A percentile compares a stretch with the other conserved stretches of the same genome.
phyloP scores from a whole-genome alignment of 2,113 vertebrate genomes.

The Austrofundulus limnaeus region DNA sequence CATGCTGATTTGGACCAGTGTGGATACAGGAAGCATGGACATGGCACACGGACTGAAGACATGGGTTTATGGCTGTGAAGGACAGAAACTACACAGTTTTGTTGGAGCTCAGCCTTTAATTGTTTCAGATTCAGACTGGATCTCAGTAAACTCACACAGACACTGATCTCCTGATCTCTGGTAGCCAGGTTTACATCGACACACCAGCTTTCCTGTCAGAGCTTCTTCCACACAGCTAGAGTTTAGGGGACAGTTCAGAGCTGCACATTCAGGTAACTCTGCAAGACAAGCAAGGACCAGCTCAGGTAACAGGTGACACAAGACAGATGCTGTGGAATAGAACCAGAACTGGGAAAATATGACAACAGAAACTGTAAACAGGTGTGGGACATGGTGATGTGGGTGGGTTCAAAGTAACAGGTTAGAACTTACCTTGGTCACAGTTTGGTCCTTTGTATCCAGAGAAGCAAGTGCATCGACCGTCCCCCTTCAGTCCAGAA shows the following conservation, averaged over 20 bases:
- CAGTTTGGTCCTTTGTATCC: constrained; percentile 85
- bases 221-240: constrained; percentile 82
- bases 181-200: constrained; percentile 83
- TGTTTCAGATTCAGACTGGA: not conserved
- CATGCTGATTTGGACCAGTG: constrained; percentile 83
- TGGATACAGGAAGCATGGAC: constrained; percentile 80
- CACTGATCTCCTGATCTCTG: constrained; percentile 69
- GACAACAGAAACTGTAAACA: not conserved
- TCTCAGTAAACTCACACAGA: constrained; percentile 79
- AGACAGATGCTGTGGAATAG: not conserved
- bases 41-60: constrained; percentile 80
- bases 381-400: not conserved
- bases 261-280: constrained; percentile 79
- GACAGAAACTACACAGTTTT: not conserved
- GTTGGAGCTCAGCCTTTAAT: no score
- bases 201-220: constrained; percentile 72
- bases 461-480: constrained; percentile 86
- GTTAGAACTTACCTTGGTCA: constrained; percentile 81
- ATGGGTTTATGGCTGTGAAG: constrained; percentile 87
- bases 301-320: not conserved
- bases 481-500: constrained; percentile 80
- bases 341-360: not conserved
- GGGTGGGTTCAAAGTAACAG: not conserved
- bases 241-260: constrained; percentile 79
- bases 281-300: constrained; percentile 6